Evolutionary conservation across 2,888 invertebrate genomes (phyloP).

Genomic region (Tolmerus cingulatus): DNA sequence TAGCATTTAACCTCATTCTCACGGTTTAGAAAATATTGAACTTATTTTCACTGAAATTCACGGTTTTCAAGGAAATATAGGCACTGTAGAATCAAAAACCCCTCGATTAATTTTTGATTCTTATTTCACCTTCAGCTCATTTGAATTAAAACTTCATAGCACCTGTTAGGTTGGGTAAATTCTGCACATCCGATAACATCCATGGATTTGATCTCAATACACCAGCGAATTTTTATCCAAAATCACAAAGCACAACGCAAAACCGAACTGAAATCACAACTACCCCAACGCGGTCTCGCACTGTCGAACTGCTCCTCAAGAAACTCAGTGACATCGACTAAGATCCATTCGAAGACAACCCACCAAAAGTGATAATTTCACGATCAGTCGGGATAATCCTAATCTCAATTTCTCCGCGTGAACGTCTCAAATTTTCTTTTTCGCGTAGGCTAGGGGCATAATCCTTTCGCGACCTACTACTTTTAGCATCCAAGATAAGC

Average conservation of each 20-base stretch:
- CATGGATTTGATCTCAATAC: neutral
- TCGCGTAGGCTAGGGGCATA: neutral
- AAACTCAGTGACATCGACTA: neutral
- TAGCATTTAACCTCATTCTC: too few relatives aligned
- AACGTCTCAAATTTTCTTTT: neutral
- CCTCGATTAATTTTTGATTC: neutral
- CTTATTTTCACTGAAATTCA: neutral
- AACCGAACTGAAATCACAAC: neutral
- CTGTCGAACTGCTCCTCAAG: neutral
- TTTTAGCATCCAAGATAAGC: neutral
- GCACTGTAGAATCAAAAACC: neutral
- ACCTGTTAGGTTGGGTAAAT: neutral
- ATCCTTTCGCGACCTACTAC: conserved; percentile 6
- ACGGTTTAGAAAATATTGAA: neutral
- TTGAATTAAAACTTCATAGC: neutral
- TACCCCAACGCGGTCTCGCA: neutral
- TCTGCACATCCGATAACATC: neutral
- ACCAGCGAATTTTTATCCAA: neutral
- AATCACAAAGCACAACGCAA: neutral
- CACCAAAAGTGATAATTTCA: neutral
- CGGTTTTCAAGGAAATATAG: neutral
- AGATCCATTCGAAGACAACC: neutral
- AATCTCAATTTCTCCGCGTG: neutral
- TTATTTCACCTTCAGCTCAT: neutral
- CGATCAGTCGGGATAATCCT: neutral